A percentile compares a stretch with the other conserved stretches of the same genome.
These are phyloP conservation scores for Julus scanicus DNA, from an alignment of 2,888 invertebrate species.

Conservation along the genomic window DNA sequence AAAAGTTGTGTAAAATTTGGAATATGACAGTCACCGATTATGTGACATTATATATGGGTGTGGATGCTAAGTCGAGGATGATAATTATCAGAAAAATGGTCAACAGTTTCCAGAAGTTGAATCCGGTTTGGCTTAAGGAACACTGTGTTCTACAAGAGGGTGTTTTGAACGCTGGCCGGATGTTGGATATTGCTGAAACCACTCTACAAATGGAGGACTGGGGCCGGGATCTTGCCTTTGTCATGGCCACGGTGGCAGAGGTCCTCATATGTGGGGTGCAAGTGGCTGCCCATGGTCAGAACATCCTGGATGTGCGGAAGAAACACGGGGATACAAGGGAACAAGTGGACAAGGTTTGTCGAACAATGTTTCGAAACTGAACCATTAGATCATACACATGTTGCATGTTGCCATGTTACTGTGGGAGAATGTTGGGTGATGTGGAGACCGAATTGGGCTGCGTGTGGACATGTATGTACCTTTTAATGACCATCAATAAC, in stretches of 20 bases:
- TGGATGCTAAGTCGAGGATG: not conserved
- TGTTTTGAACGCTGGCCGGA: not conserved
- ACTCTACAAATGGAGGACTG: not conserved
- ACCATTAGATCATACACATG: too few relatives aligned
- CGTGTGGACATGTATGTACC: too few relatives aligned
- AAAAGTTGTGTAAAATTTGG: too few relatives aligned
- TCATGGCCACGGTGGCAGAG: constrained; percentile 14
- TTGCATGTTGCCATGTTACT: too few relatives aligned
- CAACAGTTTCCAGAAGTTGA: not conserved
- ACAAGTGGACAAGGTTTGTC: not conserved
- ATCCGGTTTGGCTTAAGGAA: not conserved
- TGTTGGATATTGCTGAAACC: not conserved
- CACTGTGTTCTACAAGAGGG: not conserved
- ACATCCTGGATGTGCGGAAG: constrained; percentile 26
- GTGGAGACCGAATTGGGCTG: too few relatives aligned
- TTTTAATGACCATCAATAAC: too few relatives aligned
- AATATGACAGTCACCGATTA: too few relatives aligned
- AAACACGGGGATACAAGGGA: not conserved
- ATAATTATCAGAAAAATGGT: not conserved
- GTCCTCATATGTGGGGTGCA: constrained; percentile 17
- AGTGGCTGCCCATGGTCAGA: constrained; percentile 5
- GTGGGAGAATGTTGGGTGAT: too few relatives aligned
- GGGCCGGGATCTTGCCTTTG: not conserved
- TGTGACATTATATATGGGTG: not conserved
- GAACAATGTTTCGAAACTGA: too few relatives aligned